A percentile compares a stretch with the other conserved stretches of the same genome.
Evolutionary conservation across 2,113 vertebrate species (phyloP).

Genomic region (Perca flavescens): DNA sequence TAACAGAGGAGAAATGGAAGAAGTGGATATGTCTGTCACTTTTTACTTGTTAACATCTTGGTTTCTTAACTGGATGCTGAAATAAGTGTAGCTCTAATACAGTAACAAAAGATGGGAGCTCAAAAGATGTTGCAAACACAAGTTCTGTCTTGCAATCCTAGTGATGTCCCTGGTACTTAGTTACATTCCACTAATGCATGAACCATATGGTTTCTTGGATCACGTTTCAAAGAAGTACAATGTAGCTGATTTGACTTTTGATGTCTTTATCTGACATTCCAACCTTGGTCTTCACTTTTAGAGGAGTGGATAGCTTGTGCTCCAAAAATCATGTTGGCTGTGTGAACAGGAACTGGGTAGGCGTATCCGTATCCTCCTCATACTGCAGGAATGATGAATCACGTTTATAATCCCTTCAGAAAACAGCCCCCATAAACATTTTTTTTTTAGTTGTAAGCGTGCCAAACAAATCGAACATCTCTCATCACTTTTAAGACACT

Average conservation of each 20-base stretch:
- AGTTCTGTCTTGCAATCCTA: too few relatives aligned
- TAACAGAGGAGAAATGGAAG: too few relatives aligned
- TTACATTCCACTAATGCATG: background rate
- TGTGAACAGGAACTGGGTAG: slow-evolving; percentile 33
- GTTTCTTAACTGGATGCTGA: too few relatives aligned
- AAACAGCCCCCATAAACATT: slow-evolving; percentile 53
- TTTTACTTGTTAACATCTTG: too few relatives aligned
- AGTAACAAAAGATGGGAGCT: too few relatives aligned
- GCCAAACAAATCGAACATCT: slow-evolving; percentile 45
- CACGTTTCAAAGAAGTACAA: background rate
- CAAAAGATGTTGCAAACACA: too few relatives aligned
- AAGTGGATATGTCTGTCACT: too few relatives aligned
- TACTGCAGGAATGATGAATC: slow-evolving; percentile 55
- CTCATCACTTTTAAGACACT: slow-evolving; percentile 52
- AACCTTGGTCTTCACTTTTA: background rate
- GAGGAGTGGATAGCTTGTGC: background rate
- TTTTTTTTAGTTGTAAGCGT: slow-evolving; percentile 43
- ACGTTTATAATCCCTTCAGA: slow-evolving; percentile 59
- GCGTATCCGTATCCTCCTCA: slow-evolving; percentile 23
- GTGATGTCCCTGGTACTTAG: background rate
- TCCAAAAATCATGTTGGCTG: background rate
- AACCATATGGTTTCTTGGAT: background rate
- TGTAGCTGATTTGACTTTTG: background rate
- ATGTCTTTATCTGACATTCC: background rate
- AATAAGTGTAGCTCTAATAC: too few relatives aligned